These are phyloP conservation scores for Montipora cactus DNA, from an alignment of 64 coral and sea anemone species.

Conservation along the genomic window DNA sequence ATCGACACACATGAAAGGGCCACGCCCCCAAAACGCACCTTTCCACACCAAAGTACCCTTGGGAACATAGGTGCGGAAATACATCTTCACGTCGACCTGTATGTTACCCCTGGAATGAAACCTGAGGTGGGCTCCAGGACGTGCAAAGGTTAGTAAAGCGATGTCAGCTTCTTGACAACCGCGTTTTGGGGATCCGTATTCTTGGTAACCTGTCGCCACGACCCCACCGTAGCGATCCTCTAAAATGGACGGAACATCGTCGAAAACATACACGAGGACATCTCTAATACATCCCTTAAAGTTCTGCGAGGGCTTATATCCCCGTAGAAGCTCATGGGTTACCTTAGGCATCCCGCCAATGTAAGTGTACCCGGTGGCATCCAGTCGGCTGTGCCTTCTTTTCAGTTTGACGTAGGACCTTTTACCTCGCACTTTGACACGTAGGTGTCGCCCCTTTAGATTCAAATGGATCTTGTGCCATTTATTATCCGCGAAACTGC, in stretches of 20 bases:
- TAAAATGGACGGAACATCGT: background rate
- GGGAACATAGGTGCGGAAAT: conserved; percentile 16
- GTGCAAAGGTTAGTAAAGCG: background rate
- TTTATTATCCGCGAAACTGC: background rate
- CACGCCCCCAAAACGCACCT: background rate
- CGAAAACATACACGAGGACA: background rate
- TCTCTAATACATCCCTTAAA: conserved; percentile 40
- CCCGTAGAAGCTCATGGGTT: background rate
- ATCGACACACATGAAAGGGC: background rate
- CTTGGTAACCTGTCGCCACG: background rate
- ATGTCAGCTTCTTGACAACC: background rate
- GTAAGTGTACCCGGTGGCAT: background rate
- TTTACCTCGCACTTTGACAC: background rate
- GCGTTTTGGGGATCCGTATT: background rate
- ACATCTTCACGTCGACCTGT: background rate
- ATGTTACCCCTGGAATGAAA: background rate
- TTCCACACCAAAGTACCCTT: background rate
- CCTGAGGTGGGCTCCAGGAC: background rate
- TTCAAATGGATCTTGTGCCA: background rate
- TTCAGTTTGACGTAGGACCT: background rate
- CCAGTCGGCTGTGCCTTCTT: background rate
- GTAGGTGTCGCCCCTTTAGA: background rate
- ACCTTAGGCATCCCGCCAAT: background rate
- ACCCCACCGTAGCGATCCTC: background rate
- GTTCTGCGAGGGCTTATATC: background rate